A percentile compares a stretch with the other conserved stretches of the same genome.
Conservation (phyloP, 2,113 vertebrate species). For the Delphinus delphis region DNA sequence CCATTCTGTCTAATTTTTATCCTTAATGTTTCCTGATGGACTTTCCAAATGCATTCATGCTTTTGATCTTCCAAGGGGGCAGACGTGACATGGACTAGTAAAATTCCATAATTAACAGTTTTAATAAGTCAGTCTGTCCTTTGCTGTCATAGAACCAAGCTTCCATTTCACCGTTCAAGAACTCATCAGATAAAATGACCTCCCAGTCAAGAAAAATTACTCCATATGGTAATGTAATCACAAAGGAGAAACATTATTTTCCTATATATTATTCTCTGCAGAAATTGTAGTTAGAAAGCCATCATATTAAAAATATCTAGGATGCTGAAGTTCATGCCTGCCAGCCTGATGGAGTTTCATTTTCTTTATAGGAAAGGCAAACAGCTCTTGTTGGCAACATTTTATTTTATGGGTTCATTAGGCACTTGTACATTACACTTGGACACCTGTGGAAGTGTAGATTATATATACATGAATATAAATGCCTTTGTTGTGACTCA, state of each 20-base stretch:
- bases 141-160: conserved; percentile 47
- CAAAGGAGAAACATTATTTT: conserved; percentile 67
- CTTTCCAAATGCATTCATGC: conserved; percentile 53
- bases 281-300: conserved; percentile 55
- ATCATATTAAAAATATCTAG: conserved; percentile 26
- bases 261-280: conserved; percentile 67
- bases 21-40: conserved; percentile 53
- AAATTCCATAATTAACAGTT: conserved; percentile 58
- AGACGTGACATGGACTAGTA: conserved; percentile 61
- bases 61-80: conserved; percentile 66
- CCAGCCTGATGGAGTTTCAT: conserved; percentile 57
- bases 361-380: conserved; percentile 45
- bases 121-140: conserved; percentile 73
- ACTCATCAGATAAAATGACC: conserved; percentile 71
- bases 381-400: not conserved
- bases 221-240: conserved; percentile 74
- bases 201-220: conserved; percentile 63
- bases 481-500: conserved; percentile 26
- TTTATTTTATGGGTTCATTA: conserved; percentile 58
- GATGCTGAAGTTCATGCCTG: not conserved
- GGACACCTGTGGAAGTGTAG: conserved; percentile 59
- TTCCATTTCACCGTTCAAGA: conserved; percentile 58
- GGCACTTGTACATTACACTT: not conserved
- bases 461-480: not conserved
- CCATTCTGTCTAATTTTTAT: conserved; percentile 64